phyloP scores from a whole-genome alignment of 2,113 vertebrate genomes.

The Saccopteryx bilineata region DNA sequence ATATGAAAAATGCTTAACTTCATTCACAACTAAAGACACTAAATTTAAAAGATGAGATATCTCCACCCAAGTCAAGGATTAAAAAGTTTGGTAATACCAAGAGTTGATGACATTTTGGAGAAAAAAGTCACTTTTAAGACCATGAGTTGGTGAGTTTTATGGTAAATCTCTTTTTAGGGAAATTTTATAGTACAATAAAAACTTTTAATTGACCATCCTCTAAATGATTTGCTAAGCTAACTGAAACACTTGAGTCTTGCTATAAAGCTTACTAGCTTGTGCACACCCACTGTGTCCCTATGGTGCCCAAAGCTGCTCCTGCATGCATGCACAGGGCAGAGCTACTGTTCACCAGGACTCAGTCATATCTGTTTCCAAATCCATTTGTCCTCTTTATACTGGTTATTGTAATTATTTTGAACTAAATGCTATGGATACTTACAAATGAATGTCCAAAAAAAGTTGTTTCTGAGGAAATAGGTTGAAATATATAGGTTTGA shows the following conservation, averaged over 20 bases:
- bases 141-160: background rate
- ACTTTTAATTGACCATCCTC: background rate
- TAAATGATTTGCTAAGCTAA: background rate
- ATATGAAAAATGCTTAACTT: background rate
- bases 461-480: background rate
- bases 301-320: background rate
- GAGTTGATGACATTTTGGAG: background rate
- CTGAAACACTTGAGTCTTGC: background rate
- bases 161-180: background rate
- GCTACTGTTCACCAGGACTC: background rate
- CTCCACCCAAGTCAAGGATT: background rate
- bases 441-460: background rate
- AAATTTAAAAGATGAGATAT: constrained; percentile 1
- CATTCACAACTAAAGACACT: background rate
- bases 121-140: background rate
- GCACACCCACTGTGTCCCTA: background rate
- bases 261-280: background rate
- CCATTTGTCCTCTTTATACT: background rate
- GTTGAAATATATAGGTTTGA: background rate
- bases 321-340: background rate
- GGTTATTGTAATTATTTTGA: background rate
- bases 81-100: background rate
- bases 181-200: constrained; percentile 5
- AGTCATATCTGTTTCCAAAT: background rate
- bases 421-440: background rate